Percentiles rank a stretch among this genome's conserved stretches.
phyloP scores from a whole-genome alignment of 1,140 invertebrate genomes.

The Antheraea pernyi region DNA sequence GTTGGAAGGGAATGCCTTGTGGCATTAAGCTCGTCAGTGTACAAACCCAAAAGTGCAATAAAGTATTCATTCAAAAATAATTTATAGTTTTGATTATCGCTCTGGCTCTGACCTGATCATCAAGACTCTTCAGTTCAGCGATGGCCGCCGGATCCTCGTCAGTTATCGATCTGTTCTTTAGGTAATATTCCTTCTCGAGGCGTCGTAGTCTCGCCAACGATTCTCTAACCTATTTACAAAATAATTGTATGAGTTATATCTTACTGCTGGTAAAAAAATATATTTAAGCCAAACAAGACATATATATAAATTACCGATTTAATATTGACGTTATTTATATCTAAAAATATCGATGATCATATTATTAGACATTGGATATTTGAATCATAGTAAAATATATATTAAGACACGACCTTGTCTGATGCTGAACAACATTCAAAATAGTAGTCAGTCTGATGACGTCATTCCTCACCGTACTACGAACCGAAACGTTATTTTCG shows the following conservation, averaged over 20 bases:
- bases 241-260: too few species aligned
- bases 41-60: too few species aligned
- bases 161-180: constrained; percentile 89
- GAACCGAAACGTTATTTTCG: constrained; percentile 5
- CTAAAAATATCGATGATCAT: neutral
- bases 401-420: neutral
- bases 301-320: too few species aligned
- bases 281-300: neutral
- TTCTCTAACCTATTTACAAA: constrained; percentile 81
- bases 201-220: constrained; percentile 89
- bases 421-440: neutral
- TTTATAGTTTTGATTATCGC: neutral
- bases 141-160: constrained; percentile 82
- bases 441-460: neutral
- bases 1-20: too few species aligned
- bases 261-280: too few species aligned
- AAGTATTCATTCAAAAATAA: too few species aligned
- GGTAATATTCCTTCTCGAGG: constrained; percentile 94
- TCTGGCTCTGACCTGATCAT: constrained; percentile 80
- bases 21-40: too few species aligned
- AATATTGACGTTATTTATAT: neutral
- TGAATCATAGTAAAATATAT: neutral
- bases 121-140: constrained; percentile 85
- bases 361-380: neutral
- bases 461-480: neutral